Evolutionary conservation across 2,113 vertebrate species (phyloP).

Genomic region (Tachuris rubrigastra): DNA sequence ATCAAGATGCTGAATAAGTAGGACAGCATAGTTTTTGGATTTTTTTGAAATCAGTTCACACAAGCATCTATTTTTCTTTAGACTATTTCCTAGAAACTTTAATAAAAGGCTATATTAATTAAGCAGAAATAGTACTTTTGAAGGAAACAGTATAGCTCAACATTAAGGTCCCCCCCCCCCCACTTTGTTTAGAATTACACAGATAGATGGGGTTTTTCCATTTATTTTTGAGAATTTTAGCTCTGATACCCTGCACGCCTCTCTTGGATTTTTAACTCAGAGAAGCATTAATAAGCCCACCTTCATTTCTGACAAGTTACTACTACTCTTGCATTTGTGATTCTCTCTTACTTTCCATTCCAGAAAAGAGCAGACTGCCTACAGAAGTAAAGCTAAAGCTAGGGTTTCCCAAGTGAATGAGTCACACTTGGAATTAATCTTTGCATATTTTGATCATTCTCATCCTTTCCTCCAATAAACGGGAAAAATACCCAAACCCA

Average conservation of each 20-base stretch:
- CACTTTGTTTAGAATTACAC: neutral
- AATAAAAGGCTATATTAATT: neutral
- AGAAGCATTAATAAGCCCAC: neutral
- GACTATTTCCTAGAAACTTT: neutral
- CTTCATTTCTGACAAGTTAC: neutral
- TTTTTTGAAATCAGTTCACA: neutral
- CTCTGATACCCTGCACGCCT: neutral
- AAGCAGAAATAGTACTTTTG: neutral
- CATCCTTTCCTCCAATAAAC: neutral
- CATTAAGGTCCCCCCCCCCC: neutral
- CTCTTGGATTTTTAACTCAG: neutral
- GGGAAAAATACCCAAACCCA: neutral
- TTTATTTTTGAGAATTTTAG: neutral
- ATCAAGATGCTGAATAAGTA: neutral
- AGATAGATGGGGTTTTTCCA: rapidly evolving
- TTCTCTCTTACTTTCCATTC: neutral
- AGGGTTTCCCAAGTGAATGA: neutral
- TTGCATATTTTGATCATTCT: neutral
- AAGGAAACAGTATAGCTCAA: neutral
- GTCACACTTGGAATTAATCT: neutral
- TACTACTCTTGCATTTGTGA: neutral
- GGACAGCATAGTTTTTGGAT: neutral
- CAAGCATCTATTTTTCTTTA: neutral
- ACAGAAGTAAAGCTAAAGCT: neutral
- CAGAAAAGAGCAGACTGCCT: neutral